Evolutionary conservation across 1,140 invertebrate genomes (phyloP).

Genomic region (Brachystomella parvula): DNA sequence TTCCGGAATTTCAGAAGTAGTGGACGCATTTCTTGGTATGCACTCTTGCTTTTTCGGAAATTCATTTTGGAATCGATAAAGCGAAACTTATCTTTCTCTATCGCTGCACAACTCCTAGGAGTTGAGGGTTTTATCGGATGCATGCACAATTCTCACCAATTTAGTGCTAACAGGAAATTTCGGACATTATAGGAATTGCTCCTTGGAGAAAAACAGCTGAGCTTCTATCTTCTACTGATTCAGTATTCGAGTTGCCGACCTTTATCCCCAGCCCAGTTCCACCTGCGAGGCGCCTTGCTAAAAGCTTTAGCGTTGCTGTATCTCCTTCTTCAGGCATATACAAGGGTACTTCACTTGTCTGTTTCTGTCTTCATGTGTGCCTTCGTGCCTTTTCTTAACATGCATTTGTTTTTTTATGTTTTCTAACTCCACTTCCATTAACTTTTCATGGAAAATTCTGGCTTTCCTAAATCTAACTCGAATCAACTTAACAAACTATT

Average conservation of each 20-base stretch:
- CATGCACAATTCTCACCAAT: background rate
- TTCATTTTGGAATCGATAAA: background rate
- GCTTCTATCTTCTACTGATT: background rate
- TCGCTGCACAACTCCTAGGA: no score
- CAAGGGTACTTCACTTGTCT: constrained; percentile 31
- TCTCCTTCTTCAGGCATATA: constrained; percentile 45
- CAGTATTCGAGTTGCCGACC: constrained; percentile 12
- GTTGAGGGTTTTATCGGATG: no score
- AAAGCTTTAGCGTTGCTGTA: constrained; percentile 76
- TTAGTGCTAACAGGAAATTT: background rate
- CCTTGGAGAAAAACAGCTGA: background rate
- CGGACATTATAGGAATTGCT: background rate
- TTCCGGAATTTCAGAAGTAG: constrained; percentile 81
- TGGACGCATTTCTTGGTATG: constrained; percentile 89
- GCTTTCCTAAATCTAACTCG: no score
- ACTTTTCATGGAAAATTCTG: no score
- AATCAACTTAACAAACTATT: no score
- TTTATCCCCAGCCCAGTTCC: constrained; percentile 45
- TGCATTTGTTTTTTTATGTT: no score
- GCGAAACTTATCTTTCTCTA: no score
- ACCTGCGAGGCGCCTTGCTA: constrained; percentile 69
- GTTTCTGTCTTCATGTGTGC: constrained; percentile 10
- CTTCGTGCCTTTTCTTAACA: background rate
- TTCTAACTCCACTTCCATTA: no score
- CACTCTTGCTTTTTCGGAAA: background rate